A percentile compares a stretch with the other conserved stretches of the same genome.
Evolutionary conservation across 37 sponge, comb jelly and placozoan species (phyloP).

Genomic region (Dysidea cf. avara): DNA sequence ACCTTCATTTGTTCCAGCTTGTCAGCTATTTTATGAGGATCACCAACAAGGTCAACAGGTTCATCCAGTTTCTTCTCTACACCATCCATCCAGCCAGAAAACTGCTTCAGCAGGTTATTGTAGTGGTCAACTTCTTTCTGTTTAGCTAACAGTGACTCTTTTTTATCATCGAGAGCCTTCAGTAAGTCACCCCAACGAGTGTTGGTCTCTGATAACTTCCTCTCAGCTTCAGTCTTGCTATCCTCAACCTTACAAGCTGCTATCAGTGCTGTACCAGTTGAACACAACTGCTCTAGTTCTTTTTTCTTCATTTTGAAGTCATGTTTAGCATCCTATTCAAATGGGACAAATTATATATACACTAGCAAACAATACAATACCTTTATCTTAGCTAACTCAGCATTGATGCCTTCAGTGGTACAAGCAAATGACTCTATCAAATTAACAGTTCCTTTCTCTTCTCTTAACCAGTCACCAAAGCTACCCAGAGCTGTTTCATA

Average conservation of each 20-base stretch:
- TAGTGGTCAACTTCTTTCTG: constrained; percentile 44
- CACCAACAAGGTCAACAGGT: constrained; percentile 35
- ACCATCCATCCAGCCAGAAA: constrained; percentile 48
- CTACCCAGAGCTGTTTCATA: too few species aligned
- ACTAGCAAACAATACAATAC: too few species aligned
- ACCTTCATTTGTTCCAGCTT: constrained; percentile 52
- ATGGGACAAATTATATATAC: too few species aligned
- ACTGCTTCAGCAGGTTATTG: constrained; percentile 26
- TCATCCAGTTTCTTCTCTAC: constrained; percentile 36
- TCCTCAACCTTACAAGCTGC: constrained; percentile 43
- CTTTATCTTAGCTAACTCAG: too few species aligned
- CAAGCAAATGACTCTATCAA: too few species aligned
- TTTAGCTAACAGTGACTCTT: constrained; percentile 36
- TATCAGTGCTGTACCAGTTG: constrained; percentile 40
- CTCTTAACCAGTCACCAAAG: too few species aligned
- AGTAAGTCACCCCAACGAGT: constrained; percentile 47
- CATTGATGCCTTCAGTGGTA: too few species aligned
- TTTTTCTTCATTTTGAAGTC: constrained; percentile 42
- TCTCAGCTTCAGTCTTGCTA: constrained; percentile 30
- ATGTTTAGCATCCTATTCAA: constrained; percentile 27
- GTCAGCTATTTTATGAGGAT: constrained; percentile 32
- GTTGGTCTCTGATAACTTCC: constrained; percentile 54
- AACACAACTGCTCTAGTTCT: constrained; percentile 32
- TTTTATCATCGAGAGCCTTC: constrained; percentile 21
- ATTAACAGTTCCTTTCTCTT: too few species aligned